Base-by-base conservation (phyloP, 2,888 invertebrate species). In the Drosophila affinis region DNA sequence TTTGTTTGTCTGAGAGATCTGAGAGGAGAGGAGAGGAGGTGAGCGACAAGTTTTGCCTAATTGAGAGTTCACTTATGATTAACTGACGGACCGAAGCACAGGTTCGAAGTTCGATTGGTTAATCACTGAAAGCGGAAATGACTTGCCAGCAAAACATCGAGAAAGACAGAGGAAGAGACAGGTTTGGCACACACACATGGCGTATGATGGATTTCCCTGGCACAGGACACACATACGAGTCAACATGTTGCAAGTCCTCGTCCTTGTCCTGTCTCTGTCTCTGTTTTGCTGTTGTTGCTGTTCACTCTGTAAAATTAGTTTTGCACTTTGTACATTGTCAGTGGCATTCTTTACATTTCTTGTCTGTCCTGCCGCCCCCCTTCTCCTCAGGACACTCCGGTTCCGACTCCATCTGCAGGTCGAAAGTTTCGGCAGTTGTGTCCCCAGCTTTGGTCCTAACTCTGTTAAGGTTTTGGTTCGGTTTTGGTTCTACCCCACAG, bases 291-390 rank as follows among this genome's bases (percentile, higher is more conserved):
- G 48, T n/a, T 64, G 32, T 45, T 73, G 69, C 69, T 77, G 78
- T 72, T 85, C 83, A 87, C 87, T 89, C 82, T 86, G 80, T 81
- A 76, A 89, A 90, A 90, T 89, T 88, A 89, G 88, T 89, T 89
- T 89, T 86, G 82, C 87, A 87, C 88, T 89, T 89, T 89, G 89
- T 86, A 88, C 84, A 82, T 87, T 89, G 89, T 86, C 87, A 84
- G 80, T 87, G 70, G 84, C 87, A 89, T 86, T 86, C 88, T 86
- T 83, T 87, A 73, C 85, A 82, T 81, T 82, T 82, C 81, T 75
- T 76, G 72, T 70, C 56, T 70, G 77, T 64, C 67, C 74, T 71
- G 39, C 6, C 21, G 21, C 21, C 21, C 21, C 21, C 39, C 14
- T 14, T 9, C 39, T 39, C 6, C 5, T 14, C 39, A 6, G 39